These are phyloP conservation scores for Pluvianellus socialis DNA, from an alignment of 2,113 vertebrate species.

Conservation along the genomic window DNA sequence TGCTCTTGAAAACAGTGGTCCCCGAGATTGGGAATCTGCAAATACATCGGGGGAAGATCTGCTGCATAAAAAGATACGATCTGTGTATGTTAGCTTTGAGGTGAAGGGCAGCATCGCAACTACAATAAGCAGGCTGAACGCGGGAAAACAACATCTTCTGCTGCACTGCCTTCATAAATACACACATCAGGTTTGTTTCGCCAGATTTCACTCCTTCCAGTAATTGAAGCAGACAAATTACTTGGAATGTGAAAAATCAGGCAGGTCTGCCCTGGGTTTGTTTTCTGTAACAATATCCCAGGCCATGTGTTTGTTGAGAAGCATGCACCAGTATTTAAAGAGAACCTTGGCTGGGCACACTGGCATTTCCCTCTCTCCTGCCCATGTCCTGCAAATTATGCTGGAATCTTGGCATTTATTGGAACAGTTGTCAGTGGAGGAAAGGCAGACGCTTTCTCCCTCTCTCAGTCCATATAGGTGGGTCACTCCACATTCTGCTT, in stretches of 20 bases:
- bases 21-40: not conserved
- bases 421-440: not conserved
- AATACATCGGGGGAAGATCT: not conserved
- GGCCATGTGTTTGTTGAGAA: not conserved
- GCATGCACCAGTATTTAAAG: not conserved
- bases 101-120: not conserved
- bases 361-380: not conserved
- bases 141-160: not conserved
- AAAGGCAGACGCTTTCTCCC: not conserved
- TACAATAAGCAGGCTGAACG: not conserved
- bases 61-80: not conserved
- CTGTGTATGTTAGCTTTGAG: not conserved
- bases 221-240: conserved; percentile 37
- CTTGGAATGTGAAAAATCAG: conserved; percentile 43
- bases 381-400: not conserved
- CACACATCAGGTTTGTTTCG: not conserved
- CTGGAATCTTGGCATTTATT: not conserved
- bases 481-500: not conserved
- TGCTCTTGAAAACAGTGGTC: not conserved
- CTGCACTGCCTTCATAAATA: conserved; percentile 15
- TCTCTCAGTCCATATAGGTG: not conserved
- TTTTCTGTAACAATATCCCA: not conserved
- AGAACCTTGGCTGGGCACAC: not conserved
- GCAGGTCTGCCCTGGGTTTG: not conserved
- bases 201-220: not conserved